Evolutionary conservation across 2,113 vertebrate genomes (phyloP).

Genomic region (Scalopus aquaticus): DNA sequence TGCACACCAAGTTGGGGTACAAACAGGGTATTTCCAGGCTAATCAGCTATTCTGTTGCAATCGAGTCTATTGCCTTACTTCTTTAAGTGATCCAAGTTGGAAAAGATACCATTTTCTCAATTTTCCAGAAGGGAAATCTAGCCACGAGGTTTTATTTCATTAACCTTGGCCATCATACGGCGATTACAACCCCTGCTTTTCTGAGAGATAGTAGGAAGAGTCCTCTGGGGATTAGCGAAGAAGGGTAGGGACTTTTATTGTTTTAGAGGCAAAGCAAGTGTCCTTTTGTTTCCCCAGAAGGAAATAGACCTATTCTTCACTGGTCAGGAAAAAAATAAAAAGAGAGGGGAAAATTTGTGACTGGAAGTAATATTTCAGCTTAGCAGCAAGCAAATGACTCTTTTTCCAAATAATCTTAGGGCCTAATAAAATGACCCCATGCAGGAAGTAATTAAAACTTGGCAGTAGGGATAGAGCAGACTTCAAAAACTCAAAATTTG

Average conservation of each 20-base stretch:
- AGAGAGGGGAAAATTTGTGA: neutral
- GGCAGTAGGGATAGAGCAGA: neutral
- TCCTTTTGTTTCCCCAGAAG: neutral
- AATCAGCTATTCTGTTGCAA: conserved; percentile 18
- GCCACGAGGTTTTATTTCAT: conserved; percentile 32
- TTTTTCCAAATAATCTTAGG: conserved; percentile 46
- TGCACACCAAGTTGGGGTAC: neutral
- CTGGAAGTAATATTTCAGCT: neutral
- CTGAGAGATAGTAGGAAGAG: neutral
- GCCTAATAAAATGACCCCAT: conserved; percentile 33
- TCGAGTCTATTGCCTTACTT: neutral
- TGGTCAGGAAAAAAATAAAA: neutral
- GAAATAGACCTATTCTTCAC: conserved; percentile 4
- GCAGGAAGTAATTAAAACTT: conserved; percentile 67
- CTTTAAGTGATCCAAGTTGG: conserved; percentile 16
- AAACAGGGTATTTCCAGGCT: neutral
- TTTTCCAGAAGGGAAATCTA: conserved; percentile 28
- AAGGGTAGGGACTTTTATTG: neutral
- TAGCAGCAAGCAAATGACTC: conserved; percentile 43
- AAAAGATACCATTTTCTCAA: conserved; percentile 9
- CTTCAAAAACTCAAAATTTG: conserved; percentile 43
- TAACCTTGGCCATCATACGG: neutral
- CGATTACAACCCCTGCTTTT: conserved; percentile 27
- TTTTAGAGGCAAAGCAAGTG: neutral
- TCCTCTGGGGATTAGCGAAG: neutral